Percentiles rank a stretch among this genome's conserved stretches.
Evolutionary conservation across 1,140 invertebrate species (phyloP).

Genomic region (Lordiphosa stackelbergi): DNA sequence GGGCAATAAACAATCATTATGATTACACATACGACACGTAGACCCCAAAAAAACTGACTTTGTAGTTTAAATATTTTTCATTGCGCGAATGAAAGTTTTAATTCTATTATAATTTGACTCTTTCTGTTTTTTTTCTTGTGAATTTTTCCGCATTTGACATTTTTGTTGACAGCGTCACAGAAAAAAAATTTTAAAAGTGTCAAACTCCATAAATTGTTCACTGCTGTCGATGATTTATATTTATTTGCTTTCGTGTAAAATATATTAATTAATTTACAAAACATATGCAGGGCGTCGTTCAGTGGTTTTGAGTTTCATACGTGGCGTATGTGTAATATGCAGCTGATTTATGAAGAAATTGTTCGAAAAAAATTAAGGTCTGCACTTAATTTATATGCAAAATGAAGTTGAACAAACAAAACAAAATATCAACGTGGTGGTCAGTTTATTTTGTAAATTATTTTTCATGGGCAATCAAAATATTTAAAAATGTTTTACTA

Average conservation of each 20-base stretch:
- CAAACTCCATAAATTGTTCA: constrained; percentile 20
- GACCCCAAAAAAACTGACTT: too few relatives aligned
- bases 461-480: too few relatives aligned
- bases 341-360: constrained; percentile 21
- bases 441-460: neutral
- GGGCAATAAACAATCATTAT: too few relatives aligned
- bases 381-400: constrained; percentile 10
- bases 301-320: constrained; percentile 28
- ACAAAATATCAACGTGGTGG: neutral
- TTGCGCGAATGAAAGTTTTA: constrained; percentile 17
- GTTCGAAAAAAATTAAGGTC: neutral
- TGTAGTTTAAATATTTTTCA: too few relatives aligned
- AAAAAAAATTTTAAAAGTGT: constrained; percentile 21
- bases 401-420: constrained; percentile 9
- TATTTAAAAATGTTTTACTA: too few relatives aligned
- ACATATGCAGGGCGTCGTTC: constrained; percentile 41
- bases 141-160: neutral
- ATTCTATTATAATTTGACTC: constrained; percentile 5
- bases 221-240: constrained; percentile 61
- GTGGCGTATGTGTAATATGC: constrained; percentile 33
- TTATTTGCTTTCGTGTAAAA: constrained; percentile 50
- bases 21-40: too few relatives aligned
- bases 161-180: too few relatives aligned
- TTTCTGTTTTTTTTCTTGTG: constrained; percentile 13
- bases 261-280: constrained; percentile 72